Evolutionary conservation across 1,140 invertebrate genomes (phyloP), one percentile per base, ranked within the genome.

Genomic region (Wiebesia pumilae): DNA sequence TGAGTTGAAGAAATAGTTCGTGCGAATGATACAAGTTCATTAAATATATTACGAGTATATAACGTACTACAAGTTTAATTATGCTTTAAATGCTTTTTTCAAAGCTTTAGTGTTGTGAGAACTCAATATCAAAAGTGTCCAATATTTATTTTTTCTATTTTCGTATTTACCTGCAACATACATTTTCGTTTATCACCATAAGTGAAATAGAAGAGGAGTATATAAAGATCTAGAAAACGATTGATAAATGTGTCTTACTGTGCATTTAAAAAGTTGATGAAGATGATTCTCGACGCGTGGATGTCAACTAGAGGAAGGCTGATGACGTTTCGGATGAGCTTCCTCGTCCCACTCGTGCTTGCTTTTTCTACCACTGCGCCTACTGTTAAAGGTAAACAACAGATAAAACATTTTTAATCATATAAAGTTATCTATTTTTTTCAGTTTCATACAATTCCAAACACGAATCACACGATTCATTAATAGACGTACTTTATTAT

Each of bases 181-280:
- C 16, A 78, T 51, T n/a, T 16, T 19, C 40, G 12, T 81, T 40
- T 40, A 40, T 81, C 14, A 40, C n/a, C 24, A 24, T 19, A 62
- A 62, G 35, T 65, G 58, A 24, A 81, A 65, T 81, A 38, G 3
- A 65, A 65, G 58, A 81, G 12, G 24, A 51, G 54, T 38, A 58
- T 10, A 80, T n/a, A n/a, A 38, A 71, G 24, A 38, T 71, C 14
- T 71, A 38, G 33, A 38, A 35, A 38, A 75, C 67, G 73, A 43
- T 84, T 58, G 75, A 54, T 65, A 80, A 69, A 85, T 85, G 77
- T 85, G 62, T 43, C 7, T 77, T 47, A 65, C 24, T 9, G 83
- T 85, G 62, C 40, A n/a, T 85, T 35, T 27, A 40, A 78, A 51
- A 30, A 85, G 83, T 85, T 80, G 77, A 85, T 80, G 43, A 80